Base-by-base conservation (phyloP, 2,113 vertebrate genomes). In the Paramormyrops kingsleyae region DNA sequence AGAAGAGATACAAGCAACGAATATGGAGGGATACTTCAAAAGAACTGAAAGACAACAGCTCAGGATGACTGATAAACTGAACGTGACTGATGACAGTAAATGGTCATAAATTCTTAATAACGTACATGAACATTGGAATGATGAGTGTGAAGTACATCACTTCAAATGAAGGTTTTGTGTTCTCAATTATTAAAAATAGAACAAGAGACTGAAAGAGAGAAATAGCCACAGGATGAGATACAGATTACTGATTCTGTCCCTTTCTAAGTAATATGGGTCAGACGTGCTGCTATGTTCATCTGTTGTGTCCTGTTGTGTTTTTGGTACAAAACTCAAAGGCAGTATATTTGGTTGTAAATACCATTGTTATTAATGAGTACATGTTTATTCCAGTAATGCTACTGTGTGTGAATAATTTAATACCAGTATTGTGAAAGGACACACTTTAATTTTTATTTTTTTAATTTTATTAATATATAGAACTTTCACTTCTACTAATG, bases 281-380 rank as follows among this genome's bases (percentile, higher is more conserved):
- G 91, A 92, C 91, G 83, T 1, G 80, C 93, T 95, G 95, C 95
- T 95, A 92, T 46, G 62, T 92, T 92, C 89, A 80, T 93, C 89
- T 93, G 92, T 93, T 92, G 92, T 92, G 91, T 92, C 90, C 91
- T 92, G 91, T 91, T 93, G 91, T 93, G 91, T 92, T 91, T 89
- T 93, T 92, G 89, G 91, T 94, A 92, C 1, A 88, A 93, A 91
- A 92, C 19, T 39, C 90, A 95, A 83, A 90, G 92, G 91, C 92
- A 93, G 93, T 92, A 94, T 93, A 91, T 90, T 91, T 94, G 94
- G 94, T 92, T 95, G 95, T 95, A 94, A 95, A 94, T 90, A 94
- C 92, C 89, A 93, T 94, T 95, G 94, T 92, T 94, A 91, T 90
- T 90, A 80, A 80, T 93, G 94, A 93, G 93, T 92, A 94, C 89